Evolutionary conservation across 2,888 invertebrate species (phyloP).

Genomic region (Machimus rusticus): DNA sequence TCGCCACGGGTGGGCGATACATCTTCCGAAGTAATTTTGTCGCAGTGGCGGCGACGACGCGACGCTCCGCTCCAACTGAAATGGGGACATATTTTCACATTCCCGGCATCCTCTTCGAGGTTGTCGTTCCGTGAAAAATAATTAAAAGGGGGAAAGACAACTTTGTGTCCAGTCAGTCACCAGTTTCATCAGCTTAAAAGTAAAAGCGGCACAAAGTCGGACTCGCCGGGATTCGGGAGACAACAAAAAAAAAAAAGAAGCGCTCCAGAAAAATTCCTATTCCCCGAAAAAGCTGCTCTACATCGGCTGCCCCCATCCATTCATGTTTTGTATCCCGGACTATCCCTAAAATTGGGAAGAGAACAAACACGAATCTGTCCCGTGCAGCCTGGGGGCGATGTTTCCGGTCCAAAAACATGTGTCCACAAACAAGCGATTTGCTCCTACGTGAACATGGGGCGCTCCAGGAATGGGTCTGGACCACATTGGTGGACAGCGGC

Average conservation of each 20-base stretch:
- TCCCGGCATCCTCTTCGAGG: neutral
- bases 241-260: neutral
- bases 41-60: neutral
- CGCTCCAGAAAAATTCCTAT: neutral
- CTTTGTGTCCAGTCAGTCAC: neutral
- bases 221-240: neutral
- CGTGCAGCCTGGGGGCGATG: neutral
- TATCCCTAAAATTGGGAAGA: neutral
- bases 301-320: neutral
- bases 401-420: conserved; percentile 30
- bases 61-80: neutral
- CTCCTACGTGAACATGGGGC: conserved; percentile 10
- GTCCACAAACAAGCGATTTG: conserved; percentile 23
- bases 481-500: neutral
- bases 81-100: neutral
- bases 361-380: conserved; percentile 26
- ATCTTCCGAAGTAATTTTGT: conserved; percentile 4
- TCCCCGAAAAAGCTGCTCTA: neutral
- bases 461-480: neutral
- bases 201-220: neutral
- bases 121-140: neutral
- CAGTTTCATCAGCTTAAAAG: conserved; percentile 4
- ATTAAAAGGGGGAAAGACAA: neutral
- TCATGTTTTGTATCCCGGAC: neutral
- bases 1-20: neutral